Evolutionary conservation across 2,113 vertebrate genomes (phyloP).

Genomic region (Chionis minor): DNA sequence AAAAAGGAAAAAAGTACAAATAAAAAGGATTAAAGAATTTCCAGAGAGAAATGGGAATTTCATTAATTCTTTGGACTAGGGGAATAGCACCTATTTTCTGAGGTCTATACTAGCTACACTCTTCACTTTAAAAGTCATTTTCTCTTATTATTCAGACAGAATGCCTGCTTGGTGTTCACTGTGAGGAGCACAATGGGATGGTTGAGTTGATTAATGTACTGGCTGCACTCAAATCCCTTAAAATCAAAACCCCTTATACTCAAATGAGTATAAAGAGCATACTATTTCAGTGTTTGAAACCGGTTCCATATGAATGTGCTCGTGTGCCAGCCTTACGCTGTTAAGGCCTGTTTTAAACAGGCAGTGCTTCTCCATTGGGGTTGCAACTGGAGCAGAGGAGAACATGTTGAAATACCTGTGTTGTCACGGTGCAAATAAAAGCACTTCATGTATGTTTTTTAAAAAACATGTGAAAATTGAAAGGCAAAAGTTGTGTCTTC

Average conservation of each 20-base stretch:
- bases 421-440: background rate
- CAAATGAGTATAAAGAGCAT: background rate
- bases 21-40: background rate
- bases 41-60: background rate
- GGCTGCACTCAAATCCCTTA: background rate
- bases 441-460: fast-evolving
- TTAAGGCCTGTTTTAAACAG: background rate
- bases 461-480: background rate
- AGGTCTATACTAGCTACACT: background rate
- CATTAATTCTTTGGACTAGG: background rate
- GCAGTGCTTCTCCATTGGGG: background rate
- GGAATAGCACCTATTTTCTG: background rate
- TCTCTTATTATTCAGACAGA: background rate
- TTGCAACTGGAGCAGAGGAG: background rate
- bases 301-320: background rate
- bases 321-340: background rate
- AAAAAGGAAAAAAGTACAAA: fast-evolving
- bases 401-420: background rate
- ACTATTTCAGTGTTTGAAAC: background rate
- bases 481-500: background rate
- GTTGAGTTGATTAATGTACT: background rate
- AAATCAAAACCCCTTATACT: background rate
- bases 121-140: background rate
- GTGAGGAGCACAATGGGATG: background rate
- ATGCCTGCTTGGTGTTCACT: background rate